Percentiles rank a stretch among this genome's conserved stretches.
These are phyloP conservation scores for Dryoscopus gambensis DNA, from an alignment of 2,113 vertebrate species.

Conservation along the genomic window DNA sequence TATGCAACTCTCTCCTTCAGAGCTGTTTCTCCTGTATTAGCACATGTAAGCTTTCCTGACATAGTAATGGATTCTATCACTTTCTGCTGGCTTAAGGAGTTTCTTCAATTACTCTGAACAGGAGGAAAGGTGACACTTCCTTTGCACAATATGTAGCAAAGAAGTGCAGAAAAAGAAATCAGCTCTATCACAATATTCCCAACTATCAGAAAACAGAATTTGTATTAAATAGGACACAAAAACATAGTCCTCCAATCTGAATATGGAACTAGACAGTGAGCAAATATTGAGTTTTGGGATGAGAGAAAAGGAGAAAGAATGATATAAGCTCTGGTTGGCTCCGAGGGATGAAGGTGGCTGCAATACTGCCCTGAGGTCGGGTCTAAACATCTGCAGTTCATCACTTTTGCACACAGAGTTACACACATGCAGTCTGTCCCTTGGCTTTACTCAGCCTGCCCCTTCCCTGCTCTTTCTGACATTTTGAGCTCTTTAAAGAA, in stretches of 20 bases:
- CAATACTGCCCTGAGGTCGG: background rate
- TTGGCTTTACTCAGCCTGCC: background rate
- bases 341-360: background rate
- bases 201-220: background rate
- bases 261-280: accelerated
- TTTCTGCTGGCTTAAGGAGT: background rate
- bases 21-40: background rate
- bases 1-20: background rate
- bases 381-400: background rate
- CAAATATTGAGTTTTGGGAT: background rate
- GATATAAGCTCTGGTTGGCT: background rate
- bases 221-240: background rate
- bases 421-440: background rate
- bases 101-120: background rate
- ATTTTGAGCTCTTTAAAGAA: background rate
- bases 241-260: background rate
- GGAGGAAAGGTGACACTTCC: background rate
- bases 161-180: background rate
- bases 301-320: background rate
- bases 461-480: background rate
- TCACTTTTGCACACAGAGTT: background rate
- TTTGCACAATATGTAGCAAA: background rate
- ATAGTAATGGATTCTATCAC: background rate
- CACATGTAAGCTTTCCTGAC: background rate
- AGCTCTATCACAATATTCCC: background rate